phyloP scores from a whole-genome alignment of 2,888 invertebrate species.

The Melinaea marsaeus region DNA sequence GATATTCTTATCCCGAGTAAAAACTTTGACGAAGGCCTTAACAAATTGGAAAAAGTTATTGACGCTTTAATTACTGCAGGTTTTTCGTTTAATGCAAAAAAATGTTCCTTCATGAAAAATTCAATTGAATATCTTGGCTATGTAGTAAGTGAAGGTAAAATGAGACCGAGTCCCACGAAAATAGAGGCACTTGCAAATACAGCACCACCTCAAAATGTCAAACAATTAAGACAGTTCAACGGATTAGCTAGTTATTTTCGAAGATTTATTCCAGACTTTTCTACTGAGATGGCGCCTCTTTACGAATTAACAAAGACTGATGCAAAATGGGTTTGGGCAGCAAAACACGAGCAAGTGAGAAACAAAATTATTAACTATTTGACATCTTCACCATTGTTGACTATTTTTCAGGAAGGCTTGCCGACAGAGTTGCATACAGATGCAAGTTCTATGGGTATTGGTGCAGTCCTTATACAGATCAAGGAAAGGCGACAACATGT shows the following conservation, averaged over 20 bases:
- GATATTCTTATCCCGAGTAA: constrained; percentile 20
- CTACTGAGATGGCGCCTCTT: constrained; percentile 19
- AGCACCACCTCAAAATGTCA: constrained; percentile 33
- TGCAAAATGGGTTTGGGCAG: constrained; percentile 20
- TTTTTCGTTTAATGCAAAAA: constrained; percentile 2
- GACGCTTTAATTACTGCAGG: not conserved
- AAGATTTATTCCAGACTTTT: constrained; percentile 26
- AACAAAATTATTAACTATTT: constrained; percentile 26
- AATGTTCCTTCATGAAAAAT: constrained; percentile 1
- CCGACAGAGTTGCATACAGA: constrained; percentile 28
- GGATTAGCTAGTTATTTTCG: constrained; percentile 28
- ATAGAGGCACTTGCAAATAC: constrained; percentile 36
- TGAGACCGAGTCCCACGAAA: constrained; percentile 35
- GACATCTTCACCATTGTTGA: constrained; percentile 24
- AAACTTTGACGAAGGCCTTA: constrained; percentile 9
- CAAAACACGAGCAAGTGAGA: constrained; percentile 15
- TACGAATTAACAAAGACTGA: constrained; percentile 23
- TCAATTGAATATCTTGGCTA: constrained; percentile 35
- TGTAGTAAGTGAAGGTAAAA: constrained; percentile 30
- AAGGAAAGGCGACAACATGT: constrained; percentile 14
- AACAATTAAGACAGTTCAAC: constrained; percentile 34
- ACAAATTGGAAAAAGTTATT: not conserved
- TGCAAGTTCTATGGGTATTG: constrained; percentile 31
- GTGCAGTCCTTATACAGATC: constrained; percentile 24
- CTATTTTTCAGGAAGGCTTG: constrained; percentile 10